Evolutionary conservation across 2,797 vertebrate genomes (phyloP).

Genomic region (Sandelia bainsii): DNA sequence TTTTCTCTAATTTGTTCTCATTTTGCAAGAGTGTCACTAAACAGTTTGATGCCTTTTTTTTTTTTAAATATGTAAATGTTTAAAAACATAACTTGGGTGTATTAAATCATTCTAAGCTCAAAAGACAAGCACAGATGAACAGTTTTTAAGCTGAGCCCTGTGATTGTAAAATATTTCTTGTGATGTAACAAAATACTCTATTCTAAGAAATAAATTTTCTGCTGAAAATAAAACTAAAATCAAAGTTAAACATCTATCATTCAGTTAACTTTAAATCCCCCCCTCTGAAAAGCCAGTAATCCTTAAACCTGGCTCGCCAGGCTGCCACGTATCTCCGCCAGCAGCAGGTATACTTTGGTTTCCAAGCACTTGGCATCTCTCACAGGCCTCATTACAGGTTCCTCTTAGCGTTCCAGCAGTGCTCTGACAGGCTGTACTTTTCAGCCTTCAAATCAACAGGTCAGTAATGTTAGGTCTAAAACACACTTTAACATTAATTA

Average conservation of each 20-base stretch:
- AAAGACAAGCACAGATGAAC: neutral
- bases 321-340: constrained; percentile 36
- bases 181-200: neutral
- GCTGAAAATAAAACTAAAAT: neutral
- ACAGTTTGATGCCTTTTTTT: neutral
- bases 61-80: neutral
- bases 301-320: constrained; percentile 18
- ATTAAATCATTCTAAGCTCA: neutral
- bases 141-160: neutral
- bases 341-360: constrained; percentile 45
- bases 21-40: neutral
- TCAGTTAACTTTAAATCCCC: constrained; percentile 43
- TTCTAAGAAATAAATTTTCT: neutral
- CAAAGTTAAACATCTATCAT: constrained; percentile 34
- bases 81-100: neutral
- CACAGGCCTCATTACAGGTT: constrained; percentile 58
- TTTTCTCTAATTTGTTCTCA: neutral
- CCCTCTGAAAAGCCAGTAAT: constrained; percentile 32
- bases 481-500: constrained; percentile 53
- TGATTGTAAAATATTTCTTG: constrained; percentile 9
- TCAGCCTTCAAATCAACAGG: constrained; percentile 55
- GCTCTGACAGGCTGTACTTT: constrained; percentile 49
- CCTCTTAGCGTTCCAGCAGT: constrained; percentile 41
- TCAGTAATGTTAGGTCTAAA: constrained; percentile 32
- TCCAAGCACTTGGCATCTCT: constrained; percentile 59